Conservation (phyloP, 2,888 invertebrate genomes). For the Malacosoma neustria region DNA sequence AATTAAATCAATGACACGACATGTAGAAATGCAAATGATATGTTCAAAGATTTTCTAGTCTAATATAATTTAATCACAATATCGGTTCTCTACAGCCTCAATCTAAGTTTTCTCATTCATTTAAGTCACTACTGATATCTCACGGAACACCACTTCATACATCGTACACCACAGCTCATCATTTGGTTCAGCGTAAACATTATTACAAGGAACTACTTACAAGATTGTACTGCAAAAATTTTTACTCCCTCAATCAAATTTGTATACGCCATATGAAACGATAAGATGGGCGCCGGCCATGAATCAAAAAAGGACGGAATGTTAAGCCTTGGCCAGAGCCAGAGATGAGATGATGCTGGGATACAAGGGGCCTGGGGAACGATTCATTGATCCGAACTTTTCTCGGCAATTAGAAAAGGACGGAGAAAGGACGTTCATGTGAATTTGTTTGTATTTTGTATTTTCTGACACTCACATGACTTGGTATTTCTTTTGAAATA, state of each 20-base stretch:
- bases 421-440: slow-evolving; percentile 33
- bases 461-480: too few species aligned
- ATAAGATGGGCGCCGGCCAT: background rate
- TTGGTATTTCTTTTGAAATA: too few species aligned
- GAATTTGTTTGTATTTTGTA: slow-evolving; percentile 20
- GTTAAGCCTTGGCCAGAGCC: background rate
- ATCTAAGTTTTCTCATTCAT: too few species aligned
- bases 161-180: too few species aligned
- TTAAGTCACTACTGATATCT: too few species aligned
- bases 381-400: slow-evolving; percentile 71
- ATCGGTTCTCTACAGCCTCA: too few species aligned
- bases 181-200: too few species aligned
- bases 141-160: too few species aligned
- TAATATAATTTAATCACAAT: too few species aligned
- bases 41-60: too few species aligned
- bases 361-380: slow-evolving; percentile 48
- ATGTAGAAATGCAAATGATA: background rate
- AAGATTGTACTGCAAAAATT: too few species aligned
- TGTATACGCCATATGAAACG: background rate
- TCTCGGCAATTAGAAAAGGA: slow-evolving; percentile 59
- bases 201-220: too few species aligned
- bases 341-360: slow-evolving; percentile 39
- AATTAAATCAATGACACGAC: slow-evolving; percentile 2
- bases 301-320: background rate
- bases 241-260: background rate